Percentiles rank a stretch among this genome's conserved stretches.
These are phyloP conservation scores for Catharus minimus DNA, from an alignment of 2,113 vertebrate genomes.

Conservation along the genomic window DNA sequence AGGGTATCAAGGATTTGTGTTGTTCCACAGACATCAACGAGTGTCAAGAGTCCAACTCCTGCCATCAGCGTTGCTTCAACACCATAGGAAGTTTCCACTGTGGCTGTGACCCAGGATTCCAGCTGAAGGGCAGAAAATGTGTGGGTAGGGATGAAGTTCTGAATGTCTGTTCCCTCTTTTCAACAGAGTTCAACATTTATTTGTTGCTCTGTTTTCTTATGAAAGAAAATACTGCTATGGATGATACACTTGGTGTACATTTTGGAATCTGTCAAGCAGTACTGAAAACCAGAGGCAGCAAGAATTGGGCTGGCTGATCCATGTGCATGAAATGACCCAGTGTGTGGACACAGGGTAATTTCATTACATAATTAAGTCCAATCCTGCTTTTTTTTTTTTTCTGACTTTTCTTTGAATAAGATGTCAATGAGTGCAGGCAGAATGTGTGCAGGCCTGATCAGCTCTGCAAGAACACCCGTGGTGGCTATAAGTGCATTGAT, in stretches of 20 bases:
- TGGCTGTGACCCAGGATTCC: slow-evolving; percentile 91
- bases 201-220: neutral
- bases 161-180: neutral
- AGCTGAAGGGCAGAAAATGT: slow-evolving; percentile 90
- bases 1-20: neutral
- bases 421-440: slow-evolving; percentile 95
- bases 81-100: slow-evolving; percentile 94
- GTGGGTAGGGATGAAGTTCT: slow-evolving; percentile 76
- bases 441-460: slow-evolving; percentile 91
- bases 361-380: neutral
- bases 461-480: slow-evolving; percentile 93
- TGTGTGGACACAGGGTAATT: neutral
- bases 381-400: neutral
- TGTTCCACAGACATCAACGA: slow-evolving; percentile 88
- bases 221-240: neutral
- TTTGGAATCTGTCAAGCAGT: neutral
- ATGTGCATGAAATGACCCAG: neutral
- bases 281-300: neutral
- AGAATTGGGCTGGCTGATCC: neutral
- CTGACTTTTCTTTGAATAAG: slow-evolving; percentile 56
- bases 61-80: slow-evolving; percentile 93
- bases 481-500: slow-evolving; percentile 94
- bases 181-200: neutral
- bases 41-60: slow-evolving; percentile 89
- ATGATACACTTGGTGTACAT: neutral